Evolutionary conservation across 2,113 vertebrate species (phyloP).

Genomic region (Cynopterus brachyotis): DNA sequence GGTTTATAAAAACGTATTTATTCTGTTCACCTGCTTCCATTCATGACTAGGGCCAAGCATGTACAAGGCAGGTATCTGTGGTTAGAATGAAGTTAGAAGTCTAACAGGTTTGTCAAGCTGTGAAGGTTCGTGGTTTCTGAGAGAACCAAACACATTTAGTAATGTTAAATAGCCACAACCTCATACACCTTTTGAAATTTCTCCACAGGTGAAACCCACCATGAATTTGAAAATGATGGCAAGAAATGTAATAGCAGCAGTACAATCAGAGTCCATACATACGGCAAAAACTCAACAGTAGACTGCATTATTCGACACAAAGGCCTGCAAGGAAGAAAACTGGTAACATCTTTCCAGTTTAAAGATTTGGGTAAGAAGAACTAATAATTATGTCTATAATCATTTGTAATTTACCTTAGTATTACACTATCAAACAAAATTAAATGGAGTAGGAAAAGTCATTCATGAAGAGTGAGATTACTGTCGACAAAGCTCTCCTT

Average conservation of each 20-base stretch:
- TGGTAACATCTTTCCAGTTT: constrained; percentile 62
- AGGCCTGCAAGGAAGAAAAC: constrained; percentile 23
- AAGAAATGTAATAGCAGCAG: constrained; percentile 80
- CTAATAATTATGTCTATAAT: background rate
- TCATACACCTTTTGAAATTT: background rate
- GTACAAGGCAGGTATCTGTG: background rate
- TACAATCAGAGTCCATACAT: constrained; percentile 38
- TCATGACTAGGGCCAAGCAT: background rate
- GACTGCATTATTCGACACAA: constrained; percentile 79
- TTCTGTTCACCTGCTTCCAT: background rate
- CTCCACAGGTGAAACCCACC: constrained; percentile 73
- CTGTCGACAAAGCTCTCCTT: background rate
- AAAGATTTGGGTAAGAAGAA: constrained; percentile 60
- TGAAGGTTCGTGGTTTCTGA: background rate
- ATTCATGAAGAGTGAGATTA: background rate
- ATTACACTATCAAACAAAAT: background rate
- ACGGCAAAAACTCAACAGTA: background rate
- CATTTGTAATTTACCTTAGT: background rate
- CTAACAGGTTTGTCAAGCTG: background rate
- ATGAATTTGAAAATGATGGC: constrained; percentile 71
- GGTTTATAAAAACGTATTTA: background rate
- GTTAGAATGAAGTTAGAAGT: background rate
- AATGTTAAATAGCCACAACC: background rate
- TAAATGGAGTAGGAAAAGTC: background rate
- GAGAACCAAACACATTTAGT: background rate